These are phyloP conservation scores for Accipiter superciliosus DNA, from an alignment of 2,797 vertebrate genomes.

Conservation along the genomic window DNA sequence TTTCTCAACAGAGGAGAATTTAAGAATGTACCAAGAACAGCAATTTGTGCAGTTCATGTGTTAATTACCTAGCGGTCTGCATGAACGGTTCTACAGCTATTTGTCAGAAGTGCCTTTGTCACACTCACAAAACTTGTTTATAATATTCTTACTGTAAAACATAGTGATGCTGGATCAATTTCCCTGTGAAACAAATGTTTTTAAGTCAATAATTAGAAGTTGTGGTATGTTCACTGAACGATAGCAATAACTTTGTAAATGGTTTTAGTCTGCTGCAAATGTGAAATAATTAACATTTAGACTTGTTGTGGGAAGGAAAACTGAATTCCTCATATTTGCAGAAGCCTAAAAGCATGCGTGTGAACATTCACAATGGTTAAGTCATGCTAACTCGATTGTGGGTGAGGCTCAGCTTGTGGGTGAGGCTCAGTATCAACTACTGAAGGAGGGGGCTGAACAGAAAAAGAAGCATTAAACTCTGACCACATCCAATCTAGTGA, in stretches of 20 bases:
- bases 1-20: not conserved
- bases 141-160: not conserved
- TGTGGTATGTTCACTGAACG: not conserved
- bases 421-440: not conserved
- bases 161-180: not conserved
- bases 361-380: not conserved
- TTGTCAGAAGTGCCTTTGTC: not conserved
- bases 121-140: not conserved
- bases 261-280: not conserved
- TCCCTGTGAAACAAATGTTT: not conserved
- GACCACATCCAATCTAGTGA: not conserved
- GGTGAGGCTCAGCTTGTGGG: not conserved
- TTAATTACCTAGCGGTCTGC: not conserved
- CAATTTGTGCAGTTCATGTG: not conserved
- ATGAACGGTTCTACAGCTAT: not conserved
- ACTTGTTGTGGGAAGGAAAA: not conserved
- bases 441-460: not conserved
- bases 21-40: not conserved
- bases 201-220: not conserved
- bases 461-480: not conserved
- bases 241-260: not conserved
- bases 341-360: not conserved
- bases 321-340: not conserved
- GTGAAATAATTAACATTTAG: not conserved
- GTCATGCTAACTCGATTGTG: not conserved